Evolutionary conservation across 2,113 vertebrate species (phyloP).

Genomic region (Puma concolor): DNA sequence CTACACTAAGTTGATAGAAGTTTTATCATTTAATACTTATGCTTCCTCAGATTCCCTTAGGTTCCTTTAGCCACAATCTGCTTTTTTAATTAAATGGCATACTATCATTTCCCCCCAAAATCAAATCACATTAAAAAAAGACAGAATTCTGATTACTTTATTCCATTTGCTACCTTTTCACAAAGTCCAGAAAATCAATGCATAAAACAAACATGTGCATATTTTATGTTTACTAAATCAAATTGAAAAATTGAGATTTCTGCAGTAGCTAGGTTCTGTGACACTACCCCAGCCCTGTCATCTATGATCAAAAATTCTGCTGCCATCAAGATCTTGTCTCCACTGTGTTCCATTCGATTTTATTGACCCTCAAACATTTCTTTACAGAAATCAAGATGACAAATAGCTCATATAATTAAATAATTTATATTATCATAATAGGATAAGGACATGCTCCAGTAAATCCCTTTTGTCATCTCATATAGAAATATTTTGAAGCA

Average conservation of each 20-base stretch:
- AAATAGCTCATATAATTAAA: slow-evolving; percentile 48
- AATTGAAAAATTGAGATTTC: slow-evolving; percentile 1
- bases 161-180: slow-evolving; percentile 36
- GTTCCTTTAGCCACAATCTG: slow-evolving; percentile 22
- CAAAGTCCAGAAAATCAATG: slow-evolving; percentile 51
- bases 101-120: neutral
- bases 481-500: slow-evolving; percentile 33
- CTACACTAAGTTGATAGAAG: neutral
- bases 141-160: slow-evolving; percentile 41
- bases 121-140: slow-evolving; percentile 45
- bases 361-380: slow-evolving; percentile 19
- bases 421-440: slow-evolving; percentile 60
- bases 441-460: slow-evolving; percentile 13
- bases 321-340: slow-evolving; percentile 15
- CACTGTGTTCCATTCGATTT: neutral
- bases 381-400: slow-evolving; percentile 47
- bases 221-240: slow-evolving; percentile 43
- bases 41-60: slow-evolving; percentile 27
- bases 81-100: slow-evolving; percentile 59
- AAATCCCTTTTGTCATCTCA: slow-evolving; percentile 15
- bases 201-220: neutral
- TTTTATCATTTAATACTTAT: slow-evolving; percentile 29
- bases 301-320: slow-evolving; percentile 36
- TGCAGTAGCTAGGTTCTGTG: neutral
- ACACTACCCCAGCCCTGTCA: neutral